A percentile compares a stretch with the other conserved stretches of the same genome.
phyloP scores from a whole-genome alignment of 2,888 invertebrate genomes.

The Rhagophthalmus giganteus region DNA sequence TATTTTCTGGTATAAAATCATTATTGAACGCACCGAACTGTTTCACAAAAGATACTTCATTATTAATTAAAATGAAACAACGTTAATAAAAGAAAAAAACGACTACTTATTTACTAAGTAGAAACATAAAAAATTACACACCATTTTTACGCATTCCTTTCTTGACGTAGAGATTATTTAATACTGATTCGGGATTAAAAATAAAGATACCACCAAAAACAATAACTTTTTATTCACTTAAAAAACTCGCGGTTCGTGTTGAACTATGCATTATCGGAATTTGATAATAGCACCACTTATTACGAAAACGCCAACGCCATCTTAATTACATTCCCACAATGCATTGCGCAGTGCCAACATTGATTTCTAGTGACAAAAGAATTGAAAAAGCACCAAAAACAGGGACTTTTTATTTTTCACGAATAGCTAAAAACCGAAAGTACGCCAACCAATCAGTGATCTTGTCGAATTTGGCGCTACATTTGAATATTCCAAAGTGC shows the following conservation, averaged over 20 bases:
- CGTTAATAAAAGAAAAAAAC: conserved; percentile 1
- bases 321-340: conserved; percentile 46
- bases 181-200: too few relatives aligned
- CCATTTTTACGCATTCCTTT: conserved; percentile 47
- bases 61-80: conserved; percentile 4
- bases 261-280: conserved; percentile 51
- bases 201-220: too few relatives aligned
- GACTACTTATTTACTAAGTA: not conserved
- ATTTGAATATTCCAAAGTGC: too few relatives aligned
- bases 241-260: conserved; percentile 53
- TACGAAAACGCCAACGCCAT: conserved; percentile 51
- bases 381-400: conserved; percentile 53
- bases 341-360: conserved; percentile 53
- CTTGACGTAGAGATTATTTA: too few relatives aligned
- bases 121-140: conserved; percentile 50
- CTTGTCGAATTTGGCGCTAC: too few relatives aligned
- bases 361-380: conserved; percentile 56
- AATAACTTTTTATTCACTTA: conserved; percentile 32
- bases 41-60: too few relatives aligned
- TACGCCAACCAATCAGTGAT: conserved; percentile 1
- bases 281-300: conserved; percentile 12
- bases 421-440: conserved; percentile 18
- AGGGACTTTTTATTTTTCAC: conserved; percentile 47
- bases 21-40: too few relatives aligned
- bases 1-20: too few relatives aligned